Base-by-base conservation (phyloP, 2,113 vertebrate species). In the Halcyon malimbica region DNA sequence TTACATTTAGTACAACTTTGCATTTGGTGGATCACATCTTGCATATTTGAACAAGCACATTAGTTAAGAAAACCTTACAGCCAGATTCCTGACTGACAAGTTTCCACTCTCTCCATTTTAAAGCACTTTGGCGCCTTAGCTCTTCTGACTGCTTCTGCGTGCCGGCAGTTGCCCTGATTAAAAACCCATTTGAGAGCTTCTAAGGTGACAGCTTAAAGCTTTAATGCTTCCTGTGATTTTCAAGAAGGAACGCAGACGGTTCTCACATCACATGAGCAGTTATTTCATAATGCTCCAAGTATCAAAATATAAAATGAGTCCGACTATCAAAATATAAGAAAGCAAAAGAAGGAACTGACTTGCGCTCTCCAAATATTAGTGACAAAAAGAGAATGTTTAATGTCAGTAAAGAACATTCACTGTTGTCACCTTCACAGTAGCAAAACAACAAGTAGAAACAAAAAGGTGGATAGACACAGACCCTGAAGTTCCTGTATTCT, bases 161-260 rank as follows among this genome's bases (percentile, higher is more conserved):
- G 31, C 59, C 69, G 67, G 56, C 56, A 93, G 76, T 90, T 93
- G 83, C 39, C 17, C 71, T 81, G 83, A 96, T 89, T 95, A 94
- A 96, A 96, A 95, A 86, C n/a, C 28, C 51, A 42, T 83, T 11
- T 6, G 79, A 89, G 79, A 90, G 17, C 51, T 83, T 73, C 67
- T 70, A 70, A 88, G 63, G 51, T 93, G 89, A 53, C 46, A 89
- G 44, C 10, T 74, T 70, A 70, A 93, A 89, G 60, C 35, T 93
- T 71, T 83, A 88, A 67, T 69, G 60, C 19, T 90, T 19, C 25
- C 56, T 48, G 42, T 86, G 79, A 88, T 91, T 57, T 86, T 31
- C 41, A 69, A 90, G 56, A 69, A 78, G 39, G 16, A 68, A 83
- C 41, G 16, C 10, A 75, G 9, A 8, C 39, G 56, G 37, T 51